Evolutionary conservation across 2,113 vertebrate genomes (phyloP).

Genomic region (Xenus cinereus): DNA sequence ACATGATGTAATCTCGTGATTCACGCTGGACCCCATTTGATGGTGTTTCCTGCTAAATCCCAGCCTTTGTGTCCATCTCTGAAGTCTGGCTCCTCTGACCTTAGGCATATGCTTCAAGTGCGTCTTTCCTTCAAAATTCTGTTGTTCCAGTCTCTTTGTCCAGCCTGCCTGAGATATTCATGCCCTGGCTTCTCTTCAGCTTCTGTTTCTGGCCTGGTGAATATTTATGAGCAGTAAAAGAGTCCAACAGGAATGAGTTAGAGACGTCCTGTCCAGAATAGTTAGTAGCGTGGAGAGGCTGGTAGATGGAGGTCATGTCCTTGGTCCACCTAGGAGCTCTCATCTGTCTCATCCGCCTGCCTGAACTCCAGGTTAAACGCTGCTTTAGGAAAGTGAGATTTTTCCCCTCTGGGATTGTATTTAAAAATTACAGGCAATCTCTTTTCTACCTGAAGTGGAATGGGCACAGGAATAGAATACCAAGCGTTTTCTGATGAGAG

Average conservation of each 20-base stretch:
- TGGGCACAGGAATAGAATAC: not conserved
- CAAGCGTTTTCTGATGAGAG: not conserved
- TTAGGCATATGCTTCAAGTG: not conserved
- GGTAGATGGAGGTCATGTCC: not conserved
- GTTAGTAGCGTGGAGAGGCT: not conserved
- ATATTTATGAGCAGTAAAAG: not conserved
- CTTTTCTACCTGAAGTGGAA: not conserved
- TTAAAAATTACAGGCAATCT: not conserved
- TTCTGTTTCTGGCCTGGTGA: not conserved
- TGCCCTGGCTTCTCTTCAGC: not conserved
- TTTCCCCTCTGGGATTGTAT: not conserved
- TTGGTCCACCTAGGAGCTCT: not conserved
- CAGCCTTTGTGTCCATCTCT: not conserved
- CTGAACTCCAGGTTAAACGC: not conserved
- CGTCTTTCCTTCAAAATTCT: not conserved
- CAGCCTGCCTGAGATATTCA: not conserved
- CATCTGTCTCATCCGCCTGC: not conserved
- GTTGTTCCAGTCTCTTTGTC: not conserved
- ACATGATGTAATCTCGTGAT: not conserved
- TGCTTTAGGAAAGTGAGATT: not conserved
- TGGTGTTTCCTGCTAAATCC: rapidly evolving
- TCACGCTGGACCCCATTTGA: not conserved
- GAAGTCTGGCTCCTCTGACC: not conserved
- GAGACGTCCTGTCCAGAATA: not conserved
- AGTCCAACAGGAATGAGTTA: not conserved